phyloP scores from a whole-genome alignment of 2,113 vertebrate genomes.

The Henicopernis longicauda region DNA sequence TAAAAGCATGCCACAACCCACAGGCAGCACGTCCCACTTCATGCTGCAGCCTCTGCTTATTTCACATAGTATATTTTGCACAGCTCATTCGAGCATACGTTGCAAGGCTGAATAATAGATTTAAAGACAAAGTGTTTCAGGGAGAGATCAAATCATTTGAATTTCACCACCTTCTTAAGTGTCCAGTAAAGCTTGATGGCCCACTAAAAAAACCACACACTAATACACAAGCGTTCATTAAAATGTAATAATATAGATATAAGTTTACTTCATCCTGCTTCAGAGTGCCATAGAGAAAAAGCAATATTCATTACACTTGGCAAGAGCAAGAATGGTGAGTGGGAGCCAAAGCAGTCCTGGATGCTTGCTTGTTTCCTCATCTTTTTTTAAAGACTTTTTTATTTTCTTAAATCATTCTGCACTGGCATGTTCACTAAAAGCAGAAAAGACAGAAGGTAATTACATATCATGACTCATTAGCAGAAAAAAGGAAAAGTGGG shows the following conservation, averaged over 20 bases:
- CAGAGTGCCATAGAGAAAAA: slow-evolving; percentile 5
- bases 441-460: slow-evolving; percentile 71
- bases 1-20: background rate
- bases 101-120: background rate
- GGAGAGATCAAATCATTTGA: background rate
- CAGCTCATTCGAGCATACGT: background rate
- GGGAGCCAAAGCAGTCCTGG: slow-evolving; percentile 1
- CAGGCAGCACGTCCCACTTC: background rate
- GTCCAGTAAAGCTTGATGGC: background rate
- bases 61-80: background rate
- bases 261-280: slow-evolving; percentile 38
- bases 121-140: background rate
- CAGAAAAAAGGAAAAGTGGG: slow-evolving; percentile 43
- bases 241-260: slow-evolving; percentile 12
- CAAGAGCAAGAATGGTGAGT: slow-evolving; percentile 29
- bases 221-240: background rate
- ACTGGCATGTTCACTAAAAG: slow-evolving; percentile 67
- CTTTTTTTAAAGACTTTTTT: slow-evolving; percentile 43
- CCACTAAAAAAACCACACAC: background rate
- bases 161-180: background rate
- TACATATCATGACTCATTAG: slow-evolving; percentile 69
- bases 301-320: slow-evolving; percentile 49
- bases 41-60: background rate
- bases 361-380: slow-evolving; percentile 50
- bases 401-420: slow-evolving; percentile 38